These are phyloP conservation scores for Sminthurinus aureus DNA, from an alignment of 2,888 invertebrate species.

Conservation along the genomic window DNA sequence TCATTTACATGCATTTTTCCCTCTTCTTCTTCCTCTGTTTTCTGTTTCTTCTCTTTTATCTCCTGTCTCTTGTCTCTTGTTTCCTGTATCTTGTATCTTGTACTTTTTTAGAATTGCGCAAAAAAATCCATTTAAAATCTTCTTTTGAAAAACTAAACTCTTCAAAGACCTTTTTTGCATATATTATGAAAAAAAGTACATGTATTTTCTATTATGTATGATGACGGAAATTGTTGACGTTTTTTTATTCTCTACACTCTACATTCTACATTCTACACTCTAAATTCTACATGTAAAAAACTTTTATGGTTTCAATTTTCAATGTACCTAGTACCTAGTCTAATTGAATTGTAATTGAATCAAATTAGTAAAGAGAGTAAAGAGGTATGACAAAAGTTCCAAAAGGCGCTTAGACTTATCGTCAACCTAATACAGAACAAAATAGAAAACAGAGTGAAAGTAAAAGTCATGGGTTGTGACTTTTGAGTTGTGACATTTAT, in stretches of 20 bases:
- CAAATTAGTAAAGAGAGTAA: neutral
- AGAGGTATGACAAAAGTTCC: neutral
- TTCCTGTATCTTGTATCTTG: neutral
- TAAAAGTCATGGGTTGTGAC: too few relatives aligned
- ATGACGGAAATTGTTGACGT: too few relatives aligned
- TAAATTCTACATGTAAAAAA: neutral
- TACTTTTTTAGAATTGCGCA: neutral
- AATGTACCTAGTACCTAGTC: neutral
- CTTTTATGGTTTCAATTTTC: neutral
- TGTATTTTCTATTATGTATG: neutral
- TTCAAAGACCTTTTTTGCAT: neutral
- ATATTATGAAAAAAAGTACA: neutral
- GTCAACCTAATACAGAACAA: neutral
- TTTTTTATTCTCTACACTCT: neutral
- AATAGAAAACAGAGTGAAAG: too few relatives aligned
- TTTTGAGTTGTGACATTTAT: too few relatives aligned
- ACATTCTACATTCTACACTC: neutral
- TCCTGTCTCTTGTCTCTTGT: neutral
- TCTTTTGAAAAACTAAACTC: neutral
- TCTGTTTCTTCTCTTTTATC: neutral
- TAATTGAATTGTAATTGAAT: constrained; percentile 1
- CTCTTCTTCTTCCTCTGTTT: neutral
- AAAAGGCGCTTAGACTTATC: neutral
- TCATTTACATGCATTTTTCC: neutral
- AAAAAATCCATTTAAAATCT: neutral